Conservation (phyloP, 2,888 invertebrate species). For the Drosophila picticornis region DNA sequence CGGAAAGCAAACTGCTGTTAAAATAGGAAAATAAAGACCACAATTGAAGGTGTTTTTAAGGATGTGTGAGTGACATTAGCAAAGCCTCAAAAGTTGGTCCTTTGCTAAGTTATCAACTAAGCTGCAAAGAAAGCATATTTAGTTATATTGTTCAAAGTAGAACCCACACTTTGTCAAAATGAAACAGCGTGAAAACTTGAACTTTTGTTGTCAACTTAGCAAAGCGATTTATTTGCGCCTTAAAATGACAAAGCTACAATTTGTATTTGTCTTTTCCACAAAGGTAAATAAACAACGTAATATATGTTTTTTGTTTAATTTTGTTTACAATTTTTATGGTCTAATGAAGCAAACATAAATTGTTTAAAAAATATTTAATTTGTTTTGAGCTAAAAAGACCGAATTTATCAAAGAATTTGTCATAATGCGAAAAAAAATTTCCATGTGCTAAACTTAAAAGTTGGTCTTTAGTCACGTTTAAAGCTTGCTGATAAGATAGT, state of each 20-base stretch:
- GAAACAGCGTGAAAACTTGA: conserved; percentile 34
- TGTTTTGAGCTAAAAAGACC: conserved; percentile 9
- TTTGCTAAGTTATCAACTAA: conserved; percentile 19
- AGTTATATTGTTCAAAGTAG: conserved; percentile 17
- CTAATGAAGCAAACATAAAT: conserved; percentile 64
- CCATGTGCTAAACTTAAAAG: conserved; percentile 8
- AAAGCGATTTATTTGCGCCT: conserved; percentile 27
- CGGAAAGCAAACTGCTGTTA: conserved; percentile 21
- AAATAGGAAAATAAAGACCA: not conserved
- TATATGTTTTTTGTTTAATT: conserved; percentile 26
- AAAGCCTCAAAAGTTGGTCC: conserved; percentile 21
- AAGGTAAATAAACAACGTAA: conserved; percentile 56
- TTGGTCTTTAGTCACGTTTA: conserved; percentile 26
- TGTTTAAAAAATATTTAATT: conserved; percentile 32
- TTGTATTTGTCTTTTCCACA: conserved; percentile 60
- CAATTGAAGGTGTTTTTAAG: conserved; percentile 14
- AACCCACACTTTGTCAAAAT: conserved; percentile 31
- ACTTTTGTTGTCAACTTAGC: conserved; percentile 38
- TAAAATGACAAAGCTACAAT: conserved; percentile 29
- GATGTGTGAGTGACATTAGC: conserved; percentile 4
- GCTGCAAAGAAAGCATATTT: conserved; percentile 13
- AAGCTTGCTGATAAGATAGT: conserved; percentile 43
- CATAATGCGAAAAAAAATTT: conserved; percentile 8
- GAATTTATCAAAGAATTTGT: conserved; percentile 5
- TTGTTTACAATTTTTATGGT: conserved; percentile 16